Evolutionary conservation across 2,797 vertebrate genomes (phyloP).

Genomic region (Apodemus agrarius): DNA sequence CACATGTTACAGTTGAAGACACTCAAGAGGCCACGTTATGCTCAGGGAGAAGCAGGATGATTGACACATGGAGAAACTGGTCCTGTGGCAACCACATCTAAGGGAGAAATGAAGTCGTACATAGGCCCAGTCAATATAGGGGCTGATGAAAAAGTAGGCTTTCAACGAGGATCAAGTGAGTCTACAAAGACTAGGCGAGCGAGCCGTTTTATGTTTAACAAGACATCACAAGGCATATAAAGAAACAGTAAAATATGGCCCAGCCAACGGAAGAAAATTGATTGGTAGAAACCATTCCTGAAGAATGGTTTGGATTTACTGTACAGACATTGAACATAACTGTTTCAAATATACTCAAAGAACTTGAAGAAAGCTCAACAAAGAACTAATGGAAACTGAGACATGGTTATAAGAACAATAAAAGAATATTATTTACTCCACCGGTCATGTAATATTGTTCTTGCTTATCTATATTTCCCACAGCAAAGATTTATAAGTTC

Average conservation of each 20-base stretch:
- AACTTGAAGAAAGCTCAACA: background rate
- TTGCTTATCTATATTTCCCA: background rate
- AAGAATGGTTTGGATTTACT: background rate
- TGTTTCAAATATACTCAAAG: background rate
- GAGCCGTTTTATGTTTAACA: background rate
- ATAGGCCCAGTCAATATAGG: background rate
- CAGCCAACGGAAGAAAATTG: background rate
- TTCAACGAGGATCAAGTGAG: background rate
- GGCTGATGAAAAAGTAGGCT: background rate
- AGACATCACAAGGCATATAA: background rate
- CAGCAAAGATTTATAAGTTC: background rate
- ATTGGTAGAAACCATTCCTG: background rate
- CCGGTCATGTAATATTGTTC: background rate
- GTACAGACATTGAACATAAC: background rate
- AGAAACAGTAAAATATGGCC: background rate
- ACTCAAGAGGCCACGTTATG: background rate
- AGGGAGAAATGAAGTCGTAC: background rate
- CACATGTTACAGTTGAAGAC: background rate
- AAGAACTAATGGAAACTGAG: background rate
- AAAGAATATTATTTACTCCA: background rate
- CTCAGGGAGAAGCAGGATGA: background rate
- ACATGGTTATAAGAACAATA: background rate
- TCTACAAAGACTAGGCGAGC: background rate
- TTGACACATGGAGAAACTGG: background rate
- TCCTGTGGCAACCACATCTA: background rate